phyloP scores from a whole-genome alignment of 2,888 invertebrate genomes.

The Spilarctia lutea region DNA sequence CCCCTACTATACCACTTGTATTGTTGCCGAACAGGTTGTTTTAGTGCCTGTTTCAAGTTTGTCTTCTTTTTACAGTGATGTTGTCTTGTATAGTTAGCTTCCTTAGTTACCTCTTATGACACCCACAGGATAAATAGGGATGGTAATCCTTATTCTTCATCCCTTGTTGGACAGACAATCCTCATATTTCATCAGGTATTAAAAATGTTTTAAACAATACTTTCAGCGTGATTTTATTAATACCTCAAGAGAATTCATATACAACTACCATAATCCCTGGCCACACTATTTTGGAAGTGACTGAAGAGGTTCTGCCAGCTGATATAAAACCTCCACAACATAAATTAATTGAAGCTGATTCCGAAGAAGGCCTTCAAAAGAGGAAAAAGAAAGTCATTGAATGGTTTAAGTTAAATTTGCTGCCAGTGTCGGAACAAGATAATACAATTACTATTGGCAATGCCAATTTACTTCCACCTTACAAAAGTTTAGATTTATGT shows the following conservation, averaged over 20 bases:
- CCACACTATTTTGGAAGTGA: constrained; percentile 66
- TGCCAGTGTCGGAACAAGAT: constrained; percentile 67
- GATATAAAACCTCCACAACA: constrained; percentile 52
- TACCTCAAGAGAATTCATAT: constrained; percentile 58
- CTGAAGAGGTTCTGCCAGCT: constrained; percentile 41
- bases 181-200: not conserved
- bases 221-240: constrained; percentile 72
- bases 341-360: constrained; percentile 34
- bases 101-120: too few relatives aligned
- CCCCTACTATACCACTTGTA: too few relatives aligned
- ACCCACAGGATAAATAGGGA: too few relatives aligned
- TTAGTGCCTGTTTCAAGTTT: too few relatives aligned
- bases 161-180: too few relatives aligned
- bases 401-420: constrained; percentile 73
- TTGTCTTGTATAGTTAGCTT: too few relatives aligned
- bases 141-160: too few relatives aligned
- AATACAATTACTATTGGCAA: constrained; percentile 71
- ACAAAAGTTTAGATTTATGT: constrained; percentile 67
- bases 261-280: constrained; percentile 72
- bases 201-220: not conserved
- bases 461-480: constrained; percentile 72
- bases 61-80: too few relatives aligned
- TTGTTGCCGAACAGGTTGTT: too few relatives aligned
- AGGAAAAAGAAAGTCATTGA: constrained; percentile 65
- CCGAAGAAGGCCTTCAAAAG: constrained; percentile 48